These are phyloP conservation scores for Epinotia demarniana DNA, from an alignment of 2,888 invertebrate species.

Conservation along the genomic window DNA sequence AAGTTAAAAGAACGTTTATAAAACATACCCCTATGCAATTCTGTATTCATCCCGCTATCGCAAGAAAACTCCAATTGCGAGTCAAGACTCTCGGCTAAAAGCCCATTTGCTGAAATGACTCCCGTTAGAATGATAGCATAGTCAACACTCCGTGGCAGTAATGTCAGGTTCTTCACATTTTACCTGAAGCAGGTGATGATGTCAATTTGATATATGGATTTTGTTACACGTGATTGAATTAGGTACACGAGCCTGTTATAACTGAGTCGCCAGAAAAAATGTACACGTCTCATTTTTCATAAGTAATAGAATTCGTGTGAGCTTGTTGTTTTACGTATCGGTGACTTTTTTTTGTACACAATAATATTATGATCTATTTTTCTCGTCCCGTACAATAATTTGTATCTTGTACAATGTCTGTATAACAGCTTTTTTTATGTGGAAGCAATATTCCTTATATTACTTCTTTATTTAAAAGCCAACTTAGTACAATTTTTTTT, in stretches of 20 bases:
- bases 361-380: too few species aligned
- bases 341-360: too few species aligned
- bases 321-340: too few species aligned
- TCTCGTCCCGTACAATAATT: too few species aligned
- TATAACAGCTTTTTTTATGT: too few species aligned
- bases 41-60: conserved; percentile 35
- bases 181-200: conserved; percentile 25
- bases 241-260: neutral
- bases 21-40: conserved; percentile 14
- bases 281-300: too few species aligned
- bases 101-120: conserved; percentile 38
- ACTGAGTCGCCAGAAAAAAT: neutral
- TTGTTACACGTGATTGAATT: conserved; percentile 11
- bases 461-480: too few species aligned
- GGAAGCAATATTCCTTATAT: too few species aligned
- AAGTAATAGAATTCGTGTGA: too few species aligned
- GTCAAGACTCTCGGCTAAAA: conserved; percentile 34
- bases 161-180: conserved; percentile 35
- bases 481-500: too few species aligned
- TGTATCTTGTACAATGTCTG: too few species aligned
- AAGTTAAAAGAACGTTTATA: neutral
- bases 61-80: conserved; percentile 35
- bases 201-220: conserved; percentile 11
- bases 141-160: conserved; percentile 42
- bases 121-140: conserved; percentile 40